Base-by-base conservation (phyloP, 2,797 vertebrate species). In the Menidia menidia region DNA sequence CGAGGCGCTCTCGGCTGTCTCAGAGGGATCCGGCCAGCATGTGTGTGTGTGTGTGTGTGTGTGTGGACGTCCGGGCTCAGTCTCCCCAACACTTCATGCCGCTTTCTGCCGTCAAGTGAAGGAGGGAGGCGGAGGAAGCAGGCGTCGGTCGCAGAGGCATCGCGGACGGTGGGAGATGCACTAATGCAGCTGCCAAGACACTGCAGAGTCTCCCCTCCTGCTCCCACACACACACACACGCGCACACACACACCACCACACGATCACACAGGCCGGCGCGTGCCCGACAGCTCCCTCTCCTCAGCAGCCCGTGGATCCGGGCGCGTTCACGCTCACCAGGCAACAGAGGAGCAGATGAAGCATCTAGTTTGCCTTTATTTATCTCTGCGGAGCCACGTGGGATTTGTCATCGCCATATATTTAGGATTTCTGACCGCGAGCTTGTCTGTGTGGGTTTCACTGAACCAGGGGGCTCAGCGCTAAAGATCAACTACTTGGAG, bases 181-280 rank as follows among this genome's bases (percentile, higher is more conserved):
- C 85, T 77, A 72, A 87, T 89, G 92, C 90, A 88, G 90, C 91
- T 90, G 88, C 88, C 85, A 81, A 90, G 90, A 91, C 88, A 90
- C 92, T 89, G 92, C 92, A 90, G 92, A 88, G 87, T 80, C 88
- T 87, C 76, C 73, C 62, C 85, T 87, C 81, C 87, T 78, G 81
- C 85, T 90, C 84, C 79, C 84, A 88, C 89, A 83, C 79, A 77
- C 67, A 71, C 57, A 57, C n/a, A 71, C 30, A 75, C 31, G 19
- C 44, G 30, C 62, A 61, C 51, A n/a, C 25, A 25, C 25, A n/a
- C 25, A 25, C 25, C 25, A 25, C 25, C 2, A 25, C 71, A 65
- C 66, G 43, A 72, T 52, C 79, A 73, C 79, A 79, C 77, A 79
- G 76, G 56, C 82, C 48, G 63, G 85, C 82, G 86, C 87, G 86